Evolutionary conservation across 2,797 vertebrate genomes (phyloP).

Genomic region (Galagoides demidoff): DNA sequence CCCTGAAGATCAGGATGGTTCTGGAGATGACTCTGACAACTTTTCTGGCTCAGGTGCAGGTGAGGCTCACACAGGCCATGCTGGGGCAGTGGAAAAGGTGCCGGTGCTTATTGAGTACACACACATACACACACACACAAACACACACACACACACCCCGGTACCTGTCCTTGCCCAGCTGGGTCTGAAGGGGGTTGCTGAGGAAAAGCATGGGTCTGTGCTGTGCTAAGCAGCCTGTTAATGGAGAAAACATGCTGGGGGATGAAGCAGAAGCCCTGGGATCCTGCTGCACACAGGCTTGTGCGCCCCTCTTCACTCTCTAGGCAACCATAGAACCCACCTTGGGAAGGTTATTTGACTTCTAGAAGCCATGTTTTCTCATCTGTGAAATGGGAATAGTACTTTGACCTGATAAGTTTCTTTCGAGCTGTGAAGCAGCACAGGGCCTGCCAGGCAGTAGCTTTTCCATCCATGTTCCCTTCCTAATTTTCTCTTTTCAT

Average conservation of each 20-base stretch:
- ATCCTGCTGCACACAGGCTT: not conserved
- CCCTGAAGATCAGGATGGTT: conserved; percentile 90
- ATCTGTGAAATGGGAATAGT: not conserved
- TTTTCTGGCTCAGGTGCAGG: conserved; percentile 90
- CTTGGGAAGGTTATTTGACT: not conserved
- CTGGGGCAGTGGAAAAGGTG: not conserved
- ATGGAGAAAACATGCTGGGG: not conserved
- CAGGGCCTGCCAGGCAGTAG: not conserved
- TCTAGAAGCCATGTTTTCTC: not conserved
- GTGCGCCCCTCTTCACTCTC: not conserved
- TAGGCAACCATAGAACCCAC: not conserved
- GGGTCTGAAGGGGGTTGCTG: not conserved
- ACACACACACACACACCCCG: not conserved
- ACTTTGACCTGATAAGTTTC: not conserved
- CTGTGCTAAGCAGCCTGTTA: not conserved
- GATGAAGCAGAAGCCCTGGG: not conserved
- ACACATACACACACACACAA: too few species aligned
- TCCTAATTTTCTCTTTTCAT: not conserved
- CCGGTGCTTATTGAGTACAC: too few species aligned
- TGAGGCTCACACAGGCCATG: conserved; percentile 52
- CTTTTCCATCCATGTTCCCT: too few species aligned
- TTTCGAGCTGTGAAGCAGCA: not conserved
- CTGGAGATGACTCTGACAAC: conserved; percentile 87
- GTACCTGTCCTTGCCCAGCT: not conserved
- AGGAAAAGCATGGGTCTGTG: not conserved